Evolutionary conservation across 1,140 invertebrate genomes (phyloP).

Genomic region (Drosophila triauraria): DNA sequence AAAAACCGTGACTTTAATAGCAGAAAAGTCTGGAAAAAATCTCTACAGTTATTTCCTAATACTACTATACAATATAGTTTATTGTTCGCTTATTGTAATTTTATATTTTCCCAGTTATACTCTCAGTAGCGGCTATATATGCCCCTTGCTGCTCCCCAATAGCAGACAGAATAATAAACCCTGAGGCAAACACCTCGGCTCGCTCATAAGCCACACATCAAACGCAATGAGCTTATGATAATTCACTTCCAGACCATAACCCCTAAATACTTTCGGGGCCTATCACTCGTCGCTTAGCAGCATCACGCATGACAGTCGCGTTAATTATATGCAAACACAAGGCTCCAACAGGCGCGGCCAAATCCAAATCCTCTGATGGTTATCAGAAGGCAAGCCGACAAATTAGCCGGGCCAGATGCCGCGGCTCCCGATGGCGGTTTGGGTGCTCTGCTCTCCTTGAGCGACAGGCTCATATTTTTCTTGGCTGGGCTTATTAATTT

Average conservation of each 20-base stretch:
- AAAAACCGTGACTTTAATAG: too few relatives aligned
- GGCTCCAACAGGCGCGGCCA: constrained; percentile 14
- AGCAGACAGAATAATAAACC: not conserved
- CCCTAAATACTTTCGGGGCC: constrained; percentile 31
- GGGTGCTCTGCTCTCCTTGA: constrained; percentile 1
- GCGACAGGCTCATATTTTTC: constrained; percentile 52
- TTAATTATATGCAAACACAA: constrained; percentile 64
- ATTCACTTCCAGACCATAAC: constrained; percentile 33
- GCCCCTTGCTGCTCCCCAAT: not conserved
- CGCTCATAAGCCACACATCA: constrained; percentile 28
- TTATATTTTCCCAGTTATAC: too few relatives aligned
- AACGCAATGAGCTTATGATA: constrained; percentile 40
- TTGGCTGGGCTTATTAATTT: constrained; percentile 60
- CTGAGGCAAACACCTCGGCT: constrained; percentile 25
- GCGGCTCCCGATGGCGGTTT: constrained; percentile 8
- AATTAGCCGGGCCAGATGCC: constrained; percentile 57
- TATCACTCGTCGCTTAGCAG: constrained; percentile 45
- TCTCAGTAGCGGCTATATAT: too few relatives aligned
- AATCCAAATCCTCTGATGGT: constrained; percentile 58
- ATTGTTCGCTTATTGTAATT: too few relatives aligned
- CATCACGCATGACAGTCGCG: constrained; percentile 39
- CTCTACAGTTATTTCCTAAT: too few relatives aligned
- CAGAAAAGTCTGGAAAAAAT: too few relatives aligned
- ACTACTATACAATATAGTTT: too few relatives aligned
- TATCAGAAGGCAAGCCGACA: constrained; percentile 52